These are phyloP conservation scores for Ceyx cyanopectus DNA, from an alignment of 2,113 vertebrate genomes.

Conservation along the genomic window DNA sequence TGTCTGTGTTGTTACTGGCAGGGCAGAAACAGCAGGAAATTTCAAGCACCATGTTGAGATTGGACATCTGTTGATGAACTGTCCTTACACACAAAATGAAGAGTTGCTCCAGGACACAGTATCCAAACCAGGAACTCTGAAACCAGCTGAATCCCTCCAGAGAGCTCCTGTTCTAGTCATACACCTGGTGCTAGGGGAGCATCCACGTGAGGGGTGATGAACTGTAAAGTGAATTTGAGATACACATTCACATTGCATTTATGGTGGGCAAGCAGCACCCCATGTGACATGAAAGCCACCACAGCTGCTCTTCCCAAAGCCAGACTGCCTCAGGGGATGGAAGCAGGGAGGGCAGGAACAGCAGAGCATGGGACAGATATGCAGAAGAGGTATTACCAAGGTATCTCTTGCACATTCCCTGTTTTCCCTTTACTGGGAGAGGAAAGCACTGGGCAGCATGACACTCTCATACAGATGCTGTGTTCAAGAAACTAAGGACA, in stretches of 20 bases:
- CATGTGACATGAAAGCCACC: background rate
- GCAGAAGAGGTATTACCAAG: background rate
- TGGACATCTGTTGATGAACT: slow-evolving; percentile 50
- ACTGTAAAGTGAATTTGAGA: background rate
- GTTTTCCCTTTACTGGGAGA: background rate
- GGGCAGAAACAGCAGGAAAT: slow-evolving; percentile 9
- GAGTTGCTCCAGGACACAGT: slow-evolving; percentile 4
- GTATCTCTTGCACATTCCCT: background rate
- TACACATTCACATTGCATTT: background rate
- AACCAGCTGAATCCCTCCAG: background rate
- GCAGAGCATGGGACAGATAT: background rate
- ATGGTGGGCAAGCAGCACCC: background rate
- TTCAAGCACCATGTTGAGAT: background rate
- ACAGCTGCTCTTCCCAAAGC: background rate
- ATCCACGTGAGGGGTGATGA: background rate
- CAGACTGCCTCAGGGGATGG: background rate
- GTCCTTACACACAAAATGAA: background rate
- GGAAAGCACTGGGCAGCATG: background rate
- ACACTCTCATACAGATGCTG: background rate
- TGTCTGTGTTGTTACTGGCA: slow-evolving; percentile 6
- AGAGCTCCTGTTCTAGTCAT: background rate
- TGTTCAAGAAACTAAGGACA: background rate
- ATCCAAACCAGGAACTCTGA: background rate
- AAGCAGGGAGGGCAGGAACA: background rate
- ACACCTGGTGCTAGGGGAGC: background rate